A percentile compares a stretch with the other conserved stretches of the same genome.
Conservation (phyloP, 2,113 vertebrate genomes). For the Tetrao urogallus region DNA sequence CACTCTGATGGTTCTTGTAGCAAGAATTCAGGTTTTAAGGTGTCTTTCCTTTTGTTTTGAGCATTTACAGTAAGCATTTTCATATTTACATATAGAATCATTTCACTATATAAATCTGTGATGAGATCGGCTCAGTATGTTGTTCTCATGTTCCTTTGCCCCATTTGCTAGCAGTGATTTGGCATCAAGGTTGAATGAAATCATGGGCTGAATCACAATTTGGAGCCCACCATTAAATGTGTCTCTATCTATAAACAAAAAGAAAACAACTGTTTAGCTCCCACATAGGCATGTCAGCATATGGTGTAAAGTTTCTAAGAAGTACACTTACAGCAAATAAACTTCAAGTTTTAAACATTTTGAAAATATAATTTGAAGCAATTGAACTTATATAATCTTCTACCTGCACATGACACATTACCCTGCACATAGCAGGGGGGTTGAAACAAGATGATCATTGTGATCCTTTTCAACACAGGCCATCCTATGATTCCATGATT, state of each 20-base stretch:
- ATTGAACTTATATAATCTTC: rapidly evolving
- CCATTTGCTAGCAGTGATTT: background rate
- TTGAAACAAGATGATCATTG: no score
- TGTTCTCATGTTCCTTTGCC: background rate
- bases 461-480: no score
- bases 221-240: background rate
- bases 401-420: background rate
- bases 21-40: background rate
- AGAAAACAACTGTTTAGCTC: background rate
- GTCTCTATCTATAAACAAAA: background rate
- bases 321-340: background rate
- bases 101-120: background rate
- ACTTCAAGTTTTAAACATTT: background rate
- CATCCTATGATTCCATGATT: no score
- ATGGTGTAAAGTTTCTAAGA: background rate
- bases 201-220: background rate
- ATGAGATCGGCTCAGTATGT: background rate
- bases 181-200: background rate
- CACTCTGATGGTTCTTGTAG: background rate
- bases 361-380: background rate
- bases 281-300: rapidly evolving
- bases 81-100: background rate
- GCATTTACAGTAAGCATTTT: background rate
- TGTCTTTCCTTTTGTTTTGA: background rate
- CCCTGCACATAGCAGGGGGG: no score